Evolutionary conservation across 2,888 invertebrate species (phyloP), one percentile per base, ranked within the genome.

Genomic region (Scotopteryx bipunctaria): DNA sequence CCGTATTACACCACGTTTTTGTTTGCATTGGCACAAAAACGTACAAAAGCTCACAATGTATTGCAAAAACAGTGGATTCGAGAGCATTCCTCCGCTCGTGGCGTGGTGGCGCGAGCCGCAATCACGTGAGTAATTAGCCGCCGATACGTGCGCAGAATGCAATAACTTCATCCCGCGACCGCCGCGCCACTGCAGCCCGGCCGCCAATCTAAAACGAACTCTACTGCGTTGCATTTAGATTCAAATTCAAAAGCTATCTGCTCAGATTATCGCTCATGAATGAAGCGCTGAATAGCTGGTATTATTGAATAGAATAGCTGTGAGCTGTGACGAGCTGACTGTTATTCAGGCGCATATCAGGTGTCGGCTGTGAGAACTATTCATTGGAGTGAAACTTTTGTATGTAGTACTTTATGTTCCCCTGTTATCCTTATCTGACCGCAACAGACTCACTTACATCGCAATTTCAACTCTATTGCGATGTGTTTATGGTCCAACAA

Each of bases 51-150:
- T 6, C 27, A 11, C 16, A 38, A 17, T 29, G 3, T 13, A n/a
- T 40, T 27, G 27, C 11, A 16, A 29, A 32, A 35, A 27, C 27
- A 23, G 11, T 5, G 13, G 4, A 21, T 5, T 13, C 35, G 19
- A n/a, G 5, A 3, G 9, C 31, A 23, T 23, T 15, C n/a, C 23
- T n/a, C 32, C 52, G 52, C 53, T 43, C 11, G 6, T 3, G 3
- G 42, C 19, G 29, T 15, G 4, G 11, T 15, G 14, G 40, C 40
- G 23, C 17, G 29, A 19, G 17, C 25, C 64, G 65, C 67, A 69
- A 73, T 71, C 71, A 71, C 71, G 68, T 63, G 71, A 73, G 71
- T 72, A 71, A 76, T 73, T 75, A 75, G 69, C 50, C 61, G 37
- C 49, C 62, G 67, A 63, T 64, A 72, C 75, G 75, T 73, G 75